Base-by-base conservation (phyloP, 2,797 vertebrate genomes). In the Tenualosa thibaudeaui region DNA sequence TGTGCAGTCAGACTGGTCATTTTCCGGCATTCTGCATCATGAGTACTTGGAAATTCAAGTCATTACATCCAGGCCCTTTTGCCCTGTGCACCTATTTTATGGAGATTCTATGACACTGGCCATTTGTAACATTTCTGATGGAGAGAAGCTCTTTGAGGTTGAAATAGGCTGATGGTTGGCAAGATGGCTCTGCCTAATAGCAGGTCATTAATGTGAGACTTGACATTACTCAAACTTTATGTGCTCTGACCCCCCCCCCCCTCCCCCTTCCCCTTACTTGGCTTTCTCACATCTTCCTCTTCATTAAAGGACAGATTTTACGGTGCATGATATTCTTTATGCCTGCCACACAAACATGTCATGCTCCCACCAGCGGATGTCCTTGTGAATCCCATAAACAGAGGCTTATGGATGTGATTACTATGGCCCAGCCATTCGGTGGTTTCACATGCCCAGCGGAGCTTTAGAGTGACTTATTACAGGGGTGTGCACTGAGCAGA, bases 301-400 rank as follows among this genome's bases (percentile, higher is more conserved):
- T 97, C 96, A 97, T 98, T 97, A 97, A 96, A 97, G 95, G 94
- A 95, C 94, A 96, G 94, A 94, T 96, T 98, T 98, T 97, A 98
- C 96, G 95, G 96, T 93, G 92, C 96, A 96, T 97, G 96, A 96
- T 94, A 96, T 95, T 96, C 96, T 97, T 98, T 96, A 96, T 96
- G 94, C 93, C 95, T 96, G 96, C 96, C 96, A 96, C 95, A 96
- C 95, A 97, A 97, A 97, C 96, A 96, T 96, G 96, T 97, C 96
- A 96, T 91, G 95, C 92, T 78, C 95, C 93, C 94, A 94, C 91
- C 94, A 95, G 95, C 96, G 96, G 94, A 95, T 96, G 95, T 97
- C 96, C 96, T 97, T 96, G 95, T 93, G 95, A 97, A 97, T 78
- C 90, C 94, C 95, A 97, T 97, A 97, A 97, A 96, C 94, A 95